A percentile compares a stretch with the other conserved stretches of the same genome.
Evolutionary conservation across 1,140 invertebrate species (phyloP).

Genomic region (Oedothorax gibbosus): DNA sequence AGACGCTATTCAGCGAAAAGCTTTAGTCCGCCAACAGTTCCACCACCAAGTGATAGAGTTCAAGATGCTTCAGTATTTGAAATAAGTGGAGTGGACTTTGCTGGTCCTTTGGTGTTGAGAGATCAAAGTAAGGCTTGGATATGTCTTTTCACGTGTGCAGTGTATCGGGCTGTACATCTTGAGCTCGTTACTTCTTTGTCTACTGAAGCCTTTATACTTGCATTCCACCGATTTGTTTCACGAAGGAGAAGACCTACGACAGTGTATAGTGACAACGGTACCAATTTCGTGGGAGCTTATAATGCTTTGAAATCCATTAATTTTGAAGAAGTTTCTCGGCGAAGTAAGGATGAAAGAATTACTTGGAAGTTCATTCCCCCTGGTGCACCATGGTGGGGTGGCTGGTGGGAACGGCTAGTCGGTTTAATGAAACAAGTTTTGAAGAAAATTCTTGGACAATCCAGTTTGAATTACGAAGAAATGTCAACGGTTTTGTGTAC

Average conservation of each 20-base stretch:
- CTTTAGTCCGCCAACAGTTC: neutral
- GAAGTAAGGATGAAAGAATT: neutral
- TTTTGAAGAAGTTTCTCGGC: slow-evolving; percentile 11
- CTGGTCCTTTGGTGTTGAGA: slow-evolving; percentile 65
- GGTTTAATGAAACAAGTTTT: slow-evolving; percentile 13
- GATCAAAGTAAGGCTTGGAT: slow-evolving; percentile 48
- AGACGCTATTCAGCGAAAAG: slow-evolving; percentile 14
- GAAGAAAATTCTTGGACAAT: slow-evolving; percentile 15
- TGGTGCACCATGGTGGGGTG: slow-evolving; percentile 18
- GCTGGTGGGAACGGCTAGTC: neutral
- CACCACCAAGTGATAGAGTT: slow-evolving; percentile 63
- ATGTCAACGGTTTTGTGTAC: slow-evolving; percentile 5
- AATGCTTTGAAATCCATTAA: neutral
- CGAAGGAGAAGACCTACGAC: slow-evolving; percentile 64
- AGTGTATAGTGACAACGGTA: slow-evolving; percentile 67
- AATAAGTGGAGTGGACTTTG: slow-evolving; percentile 66
- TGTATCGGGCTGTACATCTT: slow-evolving; percentile 62
- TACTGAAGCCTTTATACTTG: slow-evolving; percentile 67
- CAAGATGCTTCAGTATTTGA: slow-evolving; percentile 65
- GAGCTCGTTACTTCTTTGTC: slow-evolving; percentile 67
- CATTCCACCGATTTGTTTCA: slow-evolving; percentile 67
- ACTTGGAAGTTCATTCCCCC: slow-evolving; percentile 40
- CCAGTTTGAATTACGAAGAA: slow-evolving; percentile 33
- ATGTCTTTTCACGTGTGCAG: slow-evolving; percentile 45
- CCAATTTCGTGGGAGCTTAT: slow-evolving; percentile 66